Evolutionary conservation across 2,888 invertebrate genomes (phyloP).

Genomic region (Epirrita christyi): DNA sequence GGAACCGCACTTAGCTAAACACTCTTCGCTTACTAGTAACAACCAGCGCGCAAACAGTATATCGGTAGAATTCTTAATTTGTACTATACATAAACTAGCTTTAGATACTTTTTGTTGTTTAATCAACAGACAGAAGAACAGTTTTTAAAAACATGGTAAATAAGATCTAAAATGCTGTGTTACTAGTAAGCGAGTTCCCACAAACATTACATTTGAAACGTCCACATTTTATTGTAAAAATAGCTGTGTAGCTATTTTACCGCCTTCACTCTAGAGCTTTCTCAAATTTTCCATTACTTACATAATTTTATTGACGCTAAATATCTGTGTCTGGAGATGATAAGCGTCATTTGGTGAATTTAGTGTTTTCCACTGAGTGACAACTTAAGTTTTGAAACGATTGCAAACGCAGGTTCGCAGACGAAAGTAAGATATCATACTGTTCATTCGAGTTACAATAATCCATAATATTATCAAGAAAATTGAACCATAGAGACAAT

Average conservation of each 20-base stretch:
- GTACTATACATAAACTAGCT: conserved; percentile 52
- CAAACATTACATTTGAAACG: conserved; percentile 28
- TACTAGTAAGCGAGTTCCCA: conserved; percentile 59
- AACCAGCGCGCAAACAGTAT: conserved; percentile 41
- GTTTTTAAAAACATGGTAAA: conserved; percentile 6
- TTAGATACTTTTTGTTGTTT: conserved; percentile 30
- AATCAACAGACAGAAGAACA: conserved; percentile 28
- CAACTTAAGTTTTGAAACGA: conserved; percentile 1
- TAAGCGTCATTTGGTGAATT: conserved; percentile 1
- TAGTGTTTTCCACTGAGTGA: neutral
- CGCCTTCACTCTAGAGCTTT: conserved; percentile 28
- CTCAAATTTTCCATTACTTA: conserved; percentile 21
- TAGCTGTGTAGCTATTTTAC: conserved; percentile 21
- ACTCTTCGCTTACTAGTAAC: conserved; percentile 64
- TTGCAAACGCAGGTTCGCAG: conserved; percentile 11
- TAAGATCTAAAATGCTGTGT: conserved; percentile 40
- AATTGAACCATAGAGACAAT: conserved; percentile 10
- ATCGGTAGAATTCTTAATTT: conserved; percentile 40
- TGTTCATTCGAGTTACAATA: conserved; percentile 6
- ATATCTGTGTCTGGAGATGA: conserved; percentile 3
- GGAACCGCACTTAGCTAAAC: conserved; percentile 22
- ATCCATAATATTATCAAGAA: conserved; percentile 6
- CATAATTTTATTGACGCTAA: conserved; percentile 16
- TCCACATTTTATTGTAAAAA: conserved; percentile 31
- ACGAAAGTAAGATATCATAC: conserved; percentile 5